Evolutionary conservation across 2,113 vertebrate species (phyloP).

Genomic region (Eptatretus burgeri): DNA sequence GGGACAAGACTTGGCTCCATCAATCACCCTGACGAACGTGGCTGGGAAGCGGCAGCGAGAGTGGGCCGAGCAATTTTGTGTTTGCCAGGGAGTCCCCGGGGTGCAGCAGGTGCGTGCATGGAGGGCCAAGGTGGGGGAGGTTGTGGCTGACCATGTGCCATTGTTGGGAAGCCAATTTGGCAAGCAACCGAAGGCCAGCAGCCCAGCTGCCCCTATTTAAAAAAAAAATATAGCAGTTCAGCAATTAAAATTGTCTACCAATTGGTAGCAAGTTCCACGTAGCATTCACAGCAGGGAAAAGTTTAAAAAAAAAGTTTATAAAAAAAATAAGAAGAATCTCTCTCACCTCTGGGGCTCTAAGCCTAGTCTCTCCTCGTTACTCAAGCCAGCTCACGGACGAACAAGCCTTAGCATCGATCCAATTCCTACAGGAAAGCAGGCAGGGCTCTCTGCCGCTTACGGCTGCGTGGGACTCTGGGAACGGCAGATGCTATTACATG

Average conservation of each 20-base stretch:
- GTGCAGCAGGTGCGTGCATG: slow-evolving; percentile 3
- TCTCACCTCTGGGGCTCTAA: too few species aligned
- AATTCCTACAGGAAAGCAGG: slow-evolving; percentile 2
- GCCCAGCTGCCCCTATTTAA: too few species aligned
- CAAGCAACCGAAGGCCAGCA: too few species aligned
- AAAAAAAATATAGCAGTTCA: too few species aligned
- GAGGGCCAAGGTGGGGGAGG: not conserved
- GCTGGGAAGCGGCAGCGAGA: not conserved
- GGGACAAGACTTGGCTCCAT: slow-evolving; percentile 5
- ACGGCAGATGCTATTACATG: not conserved
- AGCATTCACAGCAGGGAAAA: too few species aligned
- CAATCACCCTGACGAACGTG: slow-evolving; percentile 6
- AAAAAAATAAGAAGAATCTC: too few species aligned
- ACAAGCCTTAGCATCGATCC: slow-evolving; percentile 4
- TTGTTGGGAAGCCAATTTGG: too few species aligned
- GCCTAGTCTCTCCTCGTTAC: too few species aligned
- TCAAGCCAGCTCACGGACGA: not conserved
- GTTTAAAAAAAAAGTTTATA: too few species aligned
- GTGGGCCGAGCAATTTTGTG: not conserved
- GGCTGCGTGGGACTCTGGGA: not conserved
- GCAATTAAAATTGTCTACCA: too few species aligned
- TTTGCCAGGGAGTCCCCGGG: slow-evolving; percentile 1
- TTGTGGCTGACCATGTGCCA: too few species aligned
- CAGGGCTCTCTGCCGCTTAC: slow-evolving; percentile 4
- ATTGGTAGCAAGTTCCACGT: too few species aligned